Evolutionary conservation across 2,797 vertebrate species (phyloP).

Genomic region (Ataeniobius toweri): DNA sequence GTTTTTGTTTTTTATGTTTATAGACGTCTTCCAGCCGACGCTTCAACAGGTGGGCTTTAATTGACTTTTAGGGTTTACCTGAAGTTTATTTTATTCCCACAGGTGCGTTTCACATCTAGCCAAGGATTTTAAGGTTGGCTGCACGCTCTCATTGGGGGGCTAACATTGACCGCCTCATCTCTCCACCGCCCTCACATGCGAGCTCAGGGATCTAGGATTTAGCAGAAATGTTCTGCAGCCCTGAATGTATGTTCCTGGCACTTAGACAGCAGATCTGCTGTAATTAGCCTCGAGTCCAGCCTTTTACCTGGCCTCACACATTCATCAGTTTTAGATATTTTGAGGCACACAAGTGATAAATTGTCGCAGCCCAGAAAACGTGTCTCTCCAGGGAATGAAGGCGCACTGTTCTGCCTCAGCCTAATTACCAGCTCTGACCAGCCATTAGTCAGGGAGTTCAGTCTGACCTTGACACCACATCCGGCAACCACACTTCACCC

Average conservation of each 20-base stretch:
- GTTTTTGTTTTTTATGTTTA: not conserved
- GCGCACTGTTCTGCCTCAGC: conserved; percentile 31
- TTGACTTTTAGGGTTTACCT: not conserved
- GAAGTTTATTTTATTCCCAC: conserved; percentile 1
- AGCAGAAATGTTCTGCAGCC: conserved; percentile 40
- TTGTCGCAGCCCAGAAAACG: conserved; percentile 48
- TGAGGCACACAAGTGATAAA: conserved; percentile 68
- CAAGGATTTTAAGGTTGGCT: conserved; percentile 16
- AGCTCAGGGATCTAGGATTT: conserved; percentile 53
- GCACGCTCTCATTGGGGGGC: conserved; percentile 33
- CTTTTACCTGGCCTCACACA: conserved; percentile 76
- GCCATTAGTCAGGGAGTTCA: conserved; percentile 72
- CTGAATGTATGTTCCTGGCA: conserved; percentile 71
- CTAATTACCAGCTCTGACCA: conserved; percentile 64
- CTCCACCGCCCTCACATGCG: conserved; percentile 17
- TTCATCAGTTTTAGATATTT: conserved; percentile 73
- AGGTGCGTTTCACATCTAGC: conserved; percentile 16
- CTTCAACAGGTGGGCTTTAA: conserved; percentile 17
- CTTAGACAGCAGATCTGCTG: conserved; percentile 69
- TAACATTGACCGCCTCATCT: conserved; percentile 46
- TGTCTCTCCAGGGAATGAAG: conserved; percentile 35
- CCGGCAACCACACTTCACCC: conserved; percentile 47
- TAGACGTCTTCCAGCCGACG: not conserved
- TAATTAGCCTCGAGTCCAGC: conserved; percentile 78
- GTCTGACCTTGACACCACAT: conserved; percentile 61